A percentile compares a stretch with the other conserved stretches of the same genome.
Evolutionary conservation across 2,888 invertebrate genomes (phyloP).

Genomic region (Polyommatus iphigenia): DNA sequence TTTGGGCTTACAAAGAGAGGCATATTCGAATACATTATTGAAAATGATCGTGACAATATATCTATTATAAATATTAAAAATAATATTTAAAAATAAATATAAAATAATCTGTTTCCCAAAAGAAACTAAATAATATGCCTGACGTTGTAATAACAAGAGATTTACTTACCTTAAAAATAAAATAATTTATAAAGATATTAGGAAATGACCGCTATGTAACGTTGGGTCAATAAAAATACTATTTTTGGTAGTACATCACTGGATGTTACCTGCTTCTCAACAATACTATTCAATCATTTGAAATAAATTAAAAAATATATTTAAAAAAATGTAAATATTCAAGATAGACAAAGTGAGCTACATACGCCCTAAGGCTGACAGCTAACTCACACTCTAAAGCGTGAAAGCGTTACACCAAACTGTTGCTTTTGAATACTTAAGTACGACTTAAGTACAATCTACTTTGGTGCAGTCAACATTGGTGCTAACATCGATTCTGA

Average conservation of each 20-base stretch:
- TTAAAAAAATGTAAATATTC: conserved; percentile 6
- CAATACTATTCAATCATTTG: not conserved
- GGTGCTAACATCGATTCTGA: conserved; percentile 54
- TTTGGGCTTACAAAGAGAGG: not conserved
- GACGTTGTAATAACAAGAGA: conserved; percentile 31
- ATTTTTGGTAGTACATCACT: conserved; percentile 33
- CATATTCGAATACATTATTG: conserved; percentile 26
- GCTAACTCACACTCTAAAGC: conserved; percentile 16
- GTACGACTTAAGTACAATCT: conserved; percentile 35
- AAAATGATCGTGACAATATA: conserved; percentile 33
- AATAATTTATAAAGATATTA: conserved; percentile 30
- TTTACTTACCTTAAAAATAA: conserved; percentile 35
- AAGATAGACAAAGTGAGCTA: conserved; percentile 2
- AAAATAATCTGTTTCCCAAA: not conserved
- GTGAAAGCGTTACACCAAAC: not conserved
- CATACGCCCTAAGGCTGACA: not conserved
- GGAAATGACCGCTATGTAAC: conserved; percentile 4
- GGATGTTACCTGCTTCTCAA: conserved; percentile 13
- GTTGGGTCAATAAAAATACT: not conserved
- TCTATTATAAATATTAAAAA: not conserved
- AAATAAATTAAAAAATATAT: conserved; percentile 6
- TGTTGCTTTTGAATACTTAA: conserved; percentile 13
- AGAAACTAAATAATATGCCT: conserved; percentile 31
- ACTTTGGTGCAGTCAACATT: conserved; percentile 49
- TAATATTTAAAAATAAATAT: not conserved